phyloP scores from a whole-genome alignment of 1,140 invertebrate species.

The Penaeus chinensis region DNA sequence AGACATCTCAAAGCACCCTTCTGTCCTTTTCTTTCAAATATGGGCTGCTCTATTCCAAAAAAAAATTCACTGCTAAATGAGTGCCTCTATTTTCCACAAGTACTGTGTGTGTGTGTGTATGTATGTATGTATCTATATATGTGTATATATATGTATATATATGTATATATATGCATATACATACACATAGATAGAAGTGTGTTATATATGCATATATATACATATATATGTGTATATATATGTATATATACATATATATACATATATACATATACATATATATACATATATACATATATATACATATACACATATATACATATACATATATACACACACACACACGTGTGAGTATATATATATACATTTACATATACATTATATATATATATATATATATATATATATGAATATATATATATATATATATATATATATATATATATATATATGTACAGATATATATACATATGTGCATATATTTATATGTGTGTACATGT shows the following conservation, averaged over 20 bases:
- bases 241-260: neutral
- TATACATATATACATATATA: slow-evolving; percentile 39
- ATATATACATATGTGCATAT: slow-evolving; percentile 19
- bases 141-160: too few species aligned
- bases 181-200: too few species aligned
- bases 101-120: neutral
- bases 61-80: too few species aligned
- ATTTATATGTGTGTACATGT: slow-evolving; percentile 1
- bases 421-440: slow-evolving; percentile 14
- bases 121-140: neutral
- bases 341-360: slow-evolving; percentile 8
- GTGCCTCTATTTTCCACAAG: too few species aligned
- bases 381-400: slow-evolving; percentile 25
- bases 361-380: slow-evolving; percentile 18
- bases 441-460: slow-evolving; percentile 23
- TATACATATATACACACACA: slow-evolving; percentile 18
- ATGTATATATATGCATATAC: too few species aligned
- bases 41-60: too few species aligned
- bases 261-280: slow-evolving; percentile 23
- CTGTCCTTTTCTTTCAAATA: too few species aligned
- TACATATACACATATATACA: slow-evolving; percentile 36
- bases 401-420: slow-evolving; percentile 16
- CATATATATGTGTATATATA: slow-evolving; percentile 39
- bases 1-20: too few species aligned
- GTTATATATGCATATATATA: neutral